phyloP scores from a whole-genome alignment of 1,140 invertebrate genomes.

The Ceratoteleas bidentatus region DNA sequence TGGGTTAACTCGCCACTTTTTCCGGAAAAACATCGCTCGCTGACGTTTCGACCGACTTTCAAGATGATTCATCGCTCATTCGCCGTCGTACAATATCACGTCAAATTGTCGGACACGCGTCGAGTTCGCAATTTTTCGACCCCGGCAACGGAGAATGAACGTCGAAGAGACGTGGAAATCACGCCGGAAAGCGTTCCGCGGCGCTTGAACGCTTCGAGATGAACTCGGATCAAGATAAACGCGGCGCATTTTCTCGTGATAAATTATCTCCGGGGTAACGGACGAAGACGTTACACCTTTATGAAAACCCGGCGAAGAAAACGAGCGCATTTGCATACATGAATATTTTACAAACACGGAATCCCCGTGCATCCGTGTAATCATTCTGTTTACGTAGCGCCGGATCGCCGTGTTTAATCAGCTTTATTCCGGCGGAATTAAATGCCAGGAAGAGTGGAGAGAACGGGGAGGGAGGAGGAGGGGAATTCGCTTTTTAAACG shows the following conservation, averaged over 20 bases:
- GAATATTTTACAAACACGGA: conserved; percentile 50
- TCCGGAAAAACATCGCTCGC: not conserved
- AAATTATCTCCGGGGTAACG: conserved; percentile 50
- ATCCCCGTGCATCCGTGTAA: conserved; percentile 39
- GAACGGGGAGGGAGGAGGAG: not conserved
- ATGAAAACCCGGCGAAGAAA: conserved; percentile 46
- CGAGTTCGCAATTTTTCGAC: no score
- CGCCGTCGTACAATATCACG: no score
- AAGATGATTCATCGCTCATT: no score
- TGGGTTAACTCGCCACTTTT: not conserved
- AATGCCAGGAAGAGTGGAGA: not conserved
- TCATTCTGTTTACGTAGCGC: conserved; percentile 40
- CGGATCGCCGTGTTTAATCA: conserved; percentile 41
- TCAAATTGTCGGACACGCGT: no score
- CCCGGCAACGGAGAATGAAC: no score
- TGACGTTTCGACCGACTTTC: no score
- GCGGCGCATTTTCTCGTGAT: conserved; percentile 48
- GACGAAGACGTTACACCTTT: conserved; percentile 53
- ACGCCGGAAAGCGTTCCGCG: not conserved
- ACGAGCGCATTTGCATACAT: conserved; percentile 63
- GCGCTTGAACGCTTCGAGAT: conserved; percentile 6
- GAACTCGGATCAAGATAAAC: conserved; percentile 43
- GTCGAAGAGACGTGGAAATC: no score
- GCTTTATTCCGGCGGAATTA: conserved; percentile 41
- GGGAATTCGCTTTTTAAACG: conserved; percentile 19